Percentiles rank a stretch among this genome's conserved stretches.
These are phyloP conservation scores for Barypeithes pellucidus DNA, from an alignment of 2,888 invertebrate genomes.

Conservation along the genomic window DNA sequence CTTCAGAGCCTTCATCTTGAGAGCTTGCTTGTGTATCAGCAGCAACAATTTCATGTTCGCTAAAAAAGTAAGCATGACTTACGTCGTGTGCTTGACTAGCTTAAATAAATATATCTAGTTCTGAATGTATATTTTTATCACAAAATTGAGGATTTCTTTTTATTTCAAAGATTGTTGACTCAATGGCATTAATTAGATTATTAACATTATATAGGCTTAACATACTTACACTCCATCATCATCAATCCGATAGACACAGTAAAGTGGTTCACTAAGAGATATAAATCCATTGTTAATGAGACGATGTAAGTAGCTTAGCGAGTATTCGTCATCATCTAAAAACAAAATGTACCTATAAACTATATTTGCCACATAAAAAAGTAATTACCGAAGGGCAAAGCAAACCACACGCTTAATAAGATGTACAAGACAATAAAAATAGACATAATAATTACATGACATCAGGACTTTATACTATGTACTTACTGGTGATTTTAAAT, in stretches of 20 bases:
- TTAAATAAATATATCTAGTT: not conserved
- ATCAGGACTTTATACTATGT: no score
- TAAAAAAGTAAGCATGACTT: not conserved
- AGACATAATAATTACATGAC: no score
- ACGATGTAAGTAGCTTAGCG: not conserved
- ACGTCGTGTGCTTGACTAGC: not conserved
- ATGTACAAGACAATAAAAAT: not conserved
- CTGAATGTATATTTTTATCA: not conserved
- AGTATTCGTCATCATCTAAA: conserved; percentile 19
- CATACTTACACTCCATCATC: conserved; percentile 6
- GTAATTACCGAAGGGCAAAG: not conserved
- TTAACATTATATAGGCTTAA: no score
- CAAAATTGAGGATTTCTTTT: not conserved
- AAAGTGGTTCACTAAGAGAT: not conserved
- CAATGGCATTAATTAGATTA: not conserved
- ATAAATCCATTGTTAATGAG: conserved; percentile 8
- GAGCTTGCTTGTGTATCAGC: not conserved
- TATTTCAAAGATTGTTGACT: not conserved
- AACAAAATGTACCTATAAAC: not conserved
- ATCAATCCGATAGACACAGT: not conserved
- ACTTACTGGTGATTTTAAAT: no score
- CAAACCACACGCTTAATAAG: not conserved
- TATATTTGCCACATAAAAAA: conserved; percentile 5
- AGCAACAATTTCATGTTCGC: conserved; percentile 6
- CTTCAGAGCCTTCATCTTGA: not conserved